Evolutionary conservation across 1,140 invertebrate genomes (phyloP).

Genomic region (Ctenoplectra terminalis): DNA sequence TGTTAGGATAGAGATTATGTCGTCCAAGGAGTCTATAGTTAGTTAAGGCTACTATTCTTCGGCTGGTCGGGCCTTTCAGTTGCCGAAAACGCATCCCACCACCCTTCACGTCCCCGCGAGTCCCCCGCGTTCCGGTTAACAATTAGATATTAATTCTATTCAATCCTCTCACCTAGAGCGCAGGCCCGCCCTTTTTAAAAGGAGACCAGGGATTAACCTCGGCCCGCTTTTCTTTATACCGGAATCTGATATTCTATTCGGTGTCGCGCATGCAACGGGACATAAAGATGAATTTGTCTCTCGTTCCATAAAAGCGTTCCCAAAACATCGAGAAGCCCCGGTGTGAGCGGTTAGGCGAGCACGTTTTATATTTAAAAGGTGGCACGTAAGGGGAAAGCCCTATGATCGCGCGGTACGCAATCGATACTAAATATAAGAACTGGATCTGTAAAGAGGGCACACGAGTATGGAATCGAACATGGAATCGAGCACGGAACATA

Average conservation of each 20-base stretch:
- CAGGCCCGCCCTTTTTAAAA: constrained; percentile 14
- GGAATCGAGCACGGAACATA: neutral
- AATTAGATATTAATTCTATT: constrained; percentile 77
- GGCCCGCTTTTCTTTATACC: constrained; percentile 46
- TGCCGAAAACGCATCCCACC: constrained; percentile 40
- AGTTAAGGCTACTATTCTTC: constrained; percentile 75
- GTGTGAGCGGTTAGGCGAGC: neutral
- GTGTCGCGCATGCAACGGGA: neutral
- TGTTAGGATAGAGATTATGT: constrained; percentile 75
- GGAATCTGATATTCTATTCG: constrained; percentile 46
- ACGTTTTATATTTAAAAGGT: constrained; percentile 43
- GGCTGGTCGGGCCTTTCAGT: constrained; percentile 52
- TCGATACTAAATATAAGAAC: constrained; percentile 42
- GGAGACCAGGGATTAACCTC: constrained; percentile 67
- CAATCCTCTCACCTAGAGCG: constrained; percentile 35
- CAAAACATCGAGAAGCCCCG: constrained; percentile 33
- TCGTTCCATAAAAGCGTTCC: constrained; percentile 23
- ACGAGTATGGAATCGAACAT: neutral
- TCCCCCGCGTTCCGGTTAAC: constrained; percentile 45
- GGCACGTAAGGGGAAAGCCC: constrained; percentile 31
- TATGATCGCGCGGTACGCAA: constrained; percentile 17
- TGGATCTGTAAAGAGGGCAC: neutral
- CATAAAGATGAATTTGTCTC: constrained; percentile 65
- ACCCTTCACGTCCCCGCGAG: neutral
- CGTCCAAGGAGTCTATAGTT: constrained; percentile 75